phyloP scores from a whole-genome alignment of 2,888 invertebrate genomes.

The Eristalinus sepulchralis region DNA sequence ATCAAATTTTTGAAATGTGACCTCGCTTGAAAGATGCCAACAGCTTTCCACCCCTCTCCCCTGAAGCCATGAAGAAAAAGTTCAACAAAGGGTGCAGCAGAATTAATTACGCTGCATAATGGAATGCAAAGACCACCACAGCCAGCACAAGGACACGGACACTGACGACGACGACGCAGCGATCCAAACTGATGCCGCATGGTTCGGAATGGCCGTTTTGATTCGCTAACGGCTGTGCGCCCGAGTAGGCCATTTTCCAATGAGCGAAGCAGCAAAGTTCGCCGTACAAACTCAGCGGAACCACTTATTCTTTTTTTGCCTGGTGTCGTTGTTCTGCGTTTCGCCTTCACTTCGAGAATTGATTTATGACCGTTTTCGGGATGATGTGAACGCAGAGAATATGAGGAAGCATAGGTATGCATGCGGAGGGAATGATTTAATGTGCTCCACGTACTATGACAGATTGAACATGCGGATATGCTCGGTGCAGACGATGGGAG shows the following conservation, averaged over 20 bases:
- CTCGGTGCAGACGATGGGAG: slow-evolving; percentile 60
- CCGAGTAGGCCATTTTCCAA: slow-evolving; percentile 31
- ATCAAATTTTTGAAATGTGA: slow-evolving; percentile 63
- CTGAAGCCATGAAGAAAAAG: slow-evolving; percentile 13
- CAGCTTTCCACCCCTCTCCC: not conserved
- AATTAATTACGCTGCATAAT: slow-evolving; percentile 66
- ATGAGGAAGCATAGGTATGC: slow-evolving; percentile 5
- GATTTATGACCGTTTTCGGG: slow-evolving; percentile 62
- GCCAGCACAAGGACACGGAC: not conserved
- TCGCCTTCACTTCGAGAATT: slow-evolving; percentile 34
- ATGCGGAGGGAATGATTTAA: slow-evolving; percentile 57
- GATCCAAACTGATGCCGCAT: slow-evolving; percentile 47
- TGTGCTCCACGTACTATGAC: slow-evolving; percentile 66
- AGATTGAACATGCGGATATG: slow-evolving; percentile 69
- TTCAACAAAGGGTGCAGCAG: slow-evolving; percentile 43
- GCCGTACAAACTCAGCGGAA: slow-evolving; percentile 26
- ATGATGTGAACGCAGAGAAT: slow-evolving; percentile 8
- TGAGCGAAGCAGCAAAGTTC: slow-evolving; percentile 47
- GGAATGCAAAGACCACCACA: slow-evolving; percentile 10
- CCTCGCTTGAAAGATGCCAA: slow-evolving; percentile 35
- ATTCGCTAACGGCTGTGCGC: slow-evolving; percentile 26
- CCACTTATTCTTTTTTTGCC: slow-evolving; percentile 12
- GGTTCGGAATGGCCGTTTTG: slow-evolving; percentile 37
- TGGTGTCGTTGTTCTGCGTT: not conserved
- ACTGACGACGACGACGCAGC: not conserved